phyloP scores from a whole-genome alignment of 2,797 vertebrate genomes.

The Muscicapa striata region DNA sequence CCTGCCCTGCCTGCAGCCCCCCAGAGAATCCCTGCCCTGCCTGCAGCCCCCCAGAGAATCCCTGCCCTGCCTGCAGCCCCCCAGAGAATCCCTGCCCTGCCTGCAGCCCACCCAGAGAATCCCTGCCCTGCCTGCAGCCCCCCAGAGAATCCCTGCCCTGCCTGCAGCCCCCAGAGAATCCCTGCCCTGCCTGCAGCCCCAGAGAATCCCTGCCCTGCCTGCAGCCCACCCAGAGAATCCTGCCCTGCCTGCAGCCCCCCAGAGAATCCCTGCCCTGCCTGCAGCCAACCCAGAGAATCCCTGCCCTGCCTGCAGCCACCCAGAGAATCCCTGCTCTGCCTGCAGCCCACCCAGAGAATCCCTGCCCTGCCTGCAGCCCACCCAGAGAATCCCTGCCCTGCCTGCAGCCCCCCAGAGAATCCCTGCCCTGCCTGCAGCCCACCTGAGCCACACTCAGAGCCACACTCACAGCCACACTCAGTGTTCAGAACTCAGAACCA shows the following conservation, averaged over 20 bases:
- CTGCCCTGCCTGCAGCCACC: not conserved
- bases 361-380: not conserved
- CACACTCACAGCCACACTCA: too few species aligned
- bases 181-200: not conserved
- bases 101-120: accelerated
- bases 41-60: accelerated
- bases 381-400: not conserved
- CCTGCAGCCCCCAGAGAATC: accelerated
- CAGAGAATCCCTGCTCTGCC: not conserved
- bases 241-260: not conserved
- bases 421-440: not conserved
- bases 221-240: accelerated
- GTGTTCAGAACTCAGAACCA: too few species aligned
- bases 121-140: not conserved
- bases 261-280: not conserved
- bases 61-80: not conserved
- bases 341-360: accelerated
- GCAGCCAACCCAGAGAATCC: accelerated
- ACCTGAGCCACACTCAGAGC: too few species aligned
- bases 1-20: not conserved
- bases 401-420: accelerated
- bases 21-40: not conserved
- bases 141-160: not conserved
- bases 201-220: not conserved
- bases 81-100: not conserved